Percentiles rank a stretch among this genome's conserved stretches.
Evolutionary conservation across 2,113 vertebrate species (phyloP).

Genomic region (Brachionichthys hirsutus): DNA sequence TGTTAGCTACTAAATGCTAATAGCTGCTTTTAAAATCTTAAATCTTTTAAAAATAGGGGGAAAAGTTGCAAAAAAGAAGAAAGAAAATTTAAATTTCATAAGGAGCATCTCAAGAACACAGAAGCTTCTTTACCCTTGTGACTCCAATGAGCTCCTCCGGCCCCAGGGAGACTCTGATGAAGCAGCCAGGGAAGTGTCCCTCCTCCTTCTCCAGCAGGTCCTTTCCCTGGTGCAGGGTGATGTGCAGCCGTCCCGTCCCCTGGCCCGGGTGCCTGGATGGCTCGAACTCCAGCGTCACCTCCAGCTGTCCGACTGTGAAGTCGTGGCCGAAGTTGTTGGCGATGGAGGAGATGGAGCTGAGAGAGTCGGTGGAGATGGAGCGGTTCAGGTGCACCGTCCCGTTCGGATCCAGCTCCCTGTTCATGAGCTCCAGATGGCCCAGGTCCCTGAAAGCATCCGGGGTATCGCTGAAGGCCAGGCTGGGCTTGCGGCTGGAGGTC

Average conservation of each 20-base stretch:
- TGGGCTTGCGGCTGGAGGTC: constrained; percentile 78
- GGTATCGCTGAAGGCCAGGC: constrained; percentile 84
- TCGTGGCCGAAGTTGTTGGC: constrained; percentile 96
- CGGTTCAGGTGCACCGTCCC: constrained; percentile 78
- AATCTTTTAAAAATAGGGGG: too few species aligned
- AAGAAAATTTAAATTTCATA: not conserved
- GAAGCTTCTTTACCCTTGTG: constrained; percentile 81
- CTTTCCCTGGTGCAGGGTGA: constrained; percentile 92
- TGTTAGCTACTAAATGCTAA: too few species aligned
- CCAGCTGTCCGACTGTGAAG: constrained; percentile 92
- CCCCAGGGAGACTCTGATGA: constrained; percentile 88
- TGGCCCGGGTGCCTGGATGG: constrained; percentile 52
- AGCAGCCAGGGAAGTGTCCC: constrained; percentile 89
- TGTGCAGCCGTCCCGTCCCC: constrained; percentile 71
- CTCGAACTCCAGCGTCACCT: constrained; percentile 89
- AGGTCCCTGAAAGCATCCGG: constrained; percentile 88
- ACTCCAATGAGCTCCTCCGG: constrained; percentile 91
- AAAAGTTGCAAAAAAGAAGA: too few species aligned
- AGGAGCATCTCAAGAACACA: not conserved
- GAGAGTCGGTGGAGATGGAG: constrained; percentile 90
- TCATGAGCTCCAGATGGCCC: constrained; percentile 93
- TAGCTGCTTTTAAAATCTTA: too few species aligned
- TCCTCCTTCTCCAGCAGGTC: constrained; percentile 96
- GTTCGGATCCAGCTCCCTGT: constrained; percentile 84
- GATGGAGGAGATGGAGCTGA: constrained; percentile 94